Percentiles rank a stretch among this genome's conserved stretches.
These are phyloP conservation scores for Drosophila parthenogenetica DNA, from an alignment of 2,888 invertebrate genomes.

Conservation along the genomic window DNA sequence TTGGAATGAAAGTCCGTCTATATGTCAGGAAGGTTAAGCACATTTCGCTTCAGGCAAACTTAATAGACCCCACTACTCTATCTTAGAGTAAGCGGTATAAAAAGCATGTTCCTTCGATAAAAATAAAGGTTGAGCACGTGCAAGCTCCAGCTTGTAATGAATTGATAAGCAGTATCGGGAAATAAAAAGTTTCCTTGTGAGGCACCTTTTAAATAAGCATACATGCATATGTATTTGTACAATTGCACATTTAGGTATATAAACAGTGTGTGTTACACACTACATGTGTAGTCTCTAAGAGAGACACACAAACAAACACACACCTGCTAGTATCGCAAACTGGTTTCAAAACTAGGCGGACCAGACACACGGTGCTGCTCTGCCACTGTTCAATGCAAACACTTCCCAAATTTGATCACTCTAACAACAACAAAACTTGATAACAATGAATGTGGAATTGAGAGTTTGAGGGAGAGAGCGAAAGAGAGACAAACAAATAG, in stretches of 20 bases:
- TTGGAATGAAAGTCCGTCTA: no score
- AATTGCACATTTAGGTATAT: background rate
- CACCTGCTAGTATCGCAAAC: constrained; percentile 60
- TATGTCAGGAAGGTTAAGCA: no score
- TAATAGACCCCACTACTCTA: no score
- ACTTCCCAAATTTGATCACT: constrained; percentile 63
- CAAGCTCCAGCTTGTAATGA: constrained; percentile 50
- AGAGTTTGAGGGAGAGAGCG: constrained; percentile 22
- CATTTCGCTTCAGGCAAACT: no score
- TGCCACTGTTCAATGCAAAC: constrained; percentile 41
- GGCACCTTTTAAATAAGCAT: constrained; percentile 8
- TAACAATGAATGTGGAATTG: constrained; percentile 57
- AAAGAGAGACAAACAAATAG: constrained; percentile 8
- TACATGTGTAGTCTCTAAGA: constrained; percentile 3
- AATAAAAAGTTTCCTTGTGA: constrained; percentile 62
- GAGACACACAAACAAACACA: constrained; percentile 19
- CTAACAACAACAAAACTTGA: constrained; percentile 61
- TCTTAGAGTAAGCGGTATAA: no score
- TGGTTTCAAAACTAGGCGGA: constrained; percentile 60
- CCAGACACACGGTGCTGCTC: constrained; percentile 31
- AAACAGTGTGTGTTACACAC: no score
- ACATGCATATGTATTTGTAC: background rate
- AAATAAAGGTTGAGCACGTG: constrained; percentile 56
- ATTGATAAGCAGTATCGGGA: constrained; percentile 48
- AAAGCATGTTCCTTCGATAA: constrained; percentile 9